These are phyloP conservation scores for Blennius ocellaris DNA, from an alignment of 2,113 vertebrate genomes.

Conservation along the genomic window DNA sequence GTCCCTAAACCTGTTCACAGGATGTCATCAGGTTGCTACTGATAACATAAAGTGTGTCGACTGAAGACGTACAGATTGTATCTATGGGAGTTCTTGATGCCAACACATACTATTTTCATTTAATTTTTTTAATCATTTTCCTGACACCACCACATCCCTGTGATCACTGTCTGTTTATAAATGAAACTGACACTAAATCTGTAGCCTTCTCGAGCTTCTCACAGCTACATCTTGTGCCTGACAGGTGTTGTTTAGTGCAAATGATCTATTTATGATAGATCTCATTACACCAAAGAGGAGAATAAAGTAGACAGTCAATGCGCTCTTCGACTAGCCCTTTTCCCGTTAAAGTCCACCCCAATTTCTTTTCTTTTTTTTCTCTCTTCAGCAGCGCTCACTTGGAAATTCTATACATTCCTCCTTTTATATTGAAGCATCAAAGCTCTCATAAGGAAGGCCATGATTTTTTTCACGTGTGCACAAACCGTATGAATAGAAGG, in stretches of 20 bases:
- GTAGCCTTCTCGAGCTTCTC: conserved; percentile 58
- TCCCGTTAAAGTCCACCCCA: conserved; percentile 7
- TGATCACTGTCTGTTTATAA: neutral
- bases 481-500: no score
- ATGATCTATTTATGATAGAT: conserved; percentile 58
- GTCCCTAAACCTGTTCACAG: neutral
- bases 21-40: conserved; percentile 6
- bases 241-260: conserved; percentile 50
- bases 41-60: neutral
- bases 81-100: conserved; percentile 4
- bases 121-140: neutral
- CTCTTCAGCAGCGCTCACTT: conserved; percentile 21
- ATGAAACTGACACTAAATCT: conserved; percentile 25
- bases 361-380: no score
- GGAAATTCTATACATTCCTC: neutral
- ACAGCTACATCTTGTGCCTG: conserved; percentile 70
- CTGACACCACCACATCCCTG: neutral
- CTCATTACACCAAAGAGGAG: conserved; percentile 81
- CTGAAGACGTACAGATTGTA: neutral
- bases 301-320: neutral
- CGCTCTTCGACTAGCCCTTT: neutral
- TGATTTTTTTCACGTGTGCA: neutral
- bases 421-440: conserved; percentile 20
- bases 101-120: conserved; percentile 9
- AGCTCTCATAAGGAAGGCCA: conserved; percentile 34